Percentiles rank a stretch among this genome's conserved stretches.
Conservation (phyloP, 2,888 invertebrate genomes). For the Slavum lentiscoides region DNA sequence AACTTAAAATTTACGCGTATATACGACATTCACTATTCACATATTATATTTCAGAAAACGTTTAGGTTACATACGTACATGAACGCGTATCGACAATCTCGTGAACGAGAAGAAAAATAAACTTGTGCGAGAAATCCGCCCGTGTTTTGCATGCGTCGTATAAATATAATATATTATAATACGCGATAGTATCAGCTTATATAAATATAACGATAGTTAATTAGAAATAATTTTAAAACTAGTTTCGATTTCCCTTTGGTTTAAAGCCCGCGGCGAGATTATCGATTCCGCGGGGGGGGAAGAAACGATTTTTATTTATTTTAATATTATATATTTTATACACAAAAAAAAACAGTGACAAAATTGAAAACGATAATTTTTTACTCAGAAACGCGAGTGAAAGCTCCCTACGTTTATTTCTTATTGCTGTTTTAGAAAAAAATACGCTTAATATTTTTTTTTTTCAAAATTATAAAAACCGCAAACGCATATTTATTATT, state of each 20-base stretch:
- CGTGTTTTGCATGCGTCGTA: conserved; percentile 11
- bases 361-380: too few relatives aligned
- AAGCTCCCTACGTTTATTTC: too few relatives aligned
- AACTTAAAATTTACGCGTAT: background rate
- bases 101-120: background rate
- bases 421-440: too few relatives aligned
- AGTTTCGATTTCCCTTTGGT: conserved; percentile 18
- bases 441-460: too few relatives aligned
- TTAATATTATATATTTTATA: too few relatives aligned
- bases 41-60: background rate
- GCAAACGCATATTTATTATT: too few relatives aligned
- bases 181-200: background rate
- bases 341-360: too few relatives aligned
- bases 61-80: background rate
- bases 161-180: too few relatives aligned
- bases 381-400: too few relatives aligned
- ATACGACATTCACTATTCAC: background rate
- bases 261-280: background rate
- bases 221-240: conserved; percentile 9
- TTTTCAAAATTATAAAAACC: too few relatives aligned
- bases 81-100: background rate
- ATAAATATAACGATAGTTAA: background rate
- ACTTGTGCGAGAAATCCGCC: background rate
- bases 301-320: background rate
- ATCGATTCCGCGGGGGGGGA: too few relatives aligned